Evolutionary conservation across 2,113 vertebrate species (phyloP).

Genomic region (Suricata suricatta): DNA sequence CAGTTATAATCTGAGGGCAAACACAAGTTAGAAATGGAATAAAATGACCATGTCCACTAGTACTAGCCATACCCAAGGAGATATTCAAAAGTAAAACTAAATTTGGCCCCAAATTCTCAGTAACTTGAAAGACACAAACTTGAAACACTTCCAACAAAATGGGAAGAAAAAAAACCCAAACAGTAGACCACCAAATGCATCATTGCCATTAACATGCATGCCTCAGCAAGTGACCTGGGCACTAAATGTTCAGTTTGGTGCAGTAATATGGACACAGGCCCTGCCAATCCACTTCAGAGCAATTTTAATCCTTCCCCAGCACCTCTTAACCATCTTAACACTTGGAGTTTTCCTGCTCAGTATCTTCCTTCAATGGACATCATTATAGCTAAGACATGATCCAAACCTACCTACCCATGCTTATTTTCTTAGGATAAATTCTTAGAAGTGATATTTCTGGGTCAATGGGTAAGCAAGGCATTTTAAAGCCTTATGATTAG

Average conservation of each 20-base stretch:
- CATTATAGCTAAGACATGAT: neutral
- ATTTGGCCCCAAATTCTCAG: neutral
- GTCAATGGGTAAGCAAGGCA: neutral
- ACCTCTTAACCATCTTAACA: neutral
- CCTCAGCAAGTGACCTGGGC: neutral
- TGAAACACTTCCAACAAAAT: constrained; percentile 1
- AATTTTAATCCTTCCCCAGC: neutral
- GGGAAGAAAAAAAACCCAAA: neutral
- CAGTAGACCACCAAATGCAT: neutral
- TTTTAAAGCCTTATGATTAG: neutral
- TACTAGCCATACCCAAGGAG: neutral
- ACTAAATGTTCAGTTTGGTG: neutral
- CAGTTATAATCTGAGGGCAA: neutral
- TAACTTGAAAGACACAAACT: neutral
- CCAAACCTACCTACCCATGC: neutral
- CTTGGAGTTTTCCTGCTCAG: neutral
- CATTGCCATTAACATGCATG: neutral
- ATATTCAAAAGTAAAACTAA: neutral
- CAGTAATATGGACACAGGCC: neutral
- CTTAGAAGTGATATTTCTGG: constrained; percentile 57
- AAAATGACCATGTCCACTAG: neutral
- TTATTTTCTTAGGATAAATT: constrained; percentile 55
- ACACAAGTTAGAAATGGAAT: neutral
- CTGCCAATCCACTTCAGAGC: neutral
- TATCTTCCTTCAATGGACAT: neutral